These are phyloP conservation scores for Aphaenogaster ashmeadi DNA, from an alignment of 1,140 invertebrate genomes.

Conservation along the genomic window DNA sequence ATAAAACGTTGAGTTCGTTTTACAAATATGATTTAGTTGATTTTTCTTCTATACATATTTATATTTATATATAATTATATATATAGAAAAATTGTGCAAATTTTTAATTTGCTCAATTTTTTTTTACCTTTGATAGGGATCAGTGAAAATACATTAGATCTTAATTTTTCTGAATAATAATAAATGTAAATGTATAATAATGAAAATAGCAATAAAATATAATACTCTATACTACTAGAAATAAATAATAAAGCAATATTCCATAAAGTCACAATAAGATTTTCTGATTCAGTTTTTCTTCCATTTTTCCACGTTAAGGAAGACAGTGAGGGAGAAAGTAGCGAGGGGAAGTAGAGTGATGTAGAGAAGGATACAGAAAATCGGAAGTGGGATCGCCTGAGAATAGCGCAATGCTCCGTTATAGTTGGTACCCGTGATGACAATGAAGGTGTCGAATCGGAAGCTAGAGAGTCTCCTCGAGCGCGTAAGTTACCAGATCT, in stretches of 20 bases:
- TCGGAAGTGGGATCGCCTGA: constrained; percentile 7
- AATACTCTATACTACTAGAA: not conserved
- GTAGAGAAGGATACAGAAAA: not conserved
- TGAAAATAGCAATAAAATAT: not conserved
- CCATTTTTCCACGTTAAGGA: not conserved
- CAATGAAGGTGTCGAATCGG: constrained; percentile 24
- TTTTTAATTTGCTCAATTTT: not conserved
- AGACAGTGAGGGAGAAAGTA: not conserved
- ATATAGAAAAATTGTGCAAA: too few relatives aligned
- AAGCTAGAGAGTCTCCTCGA: not conserved
- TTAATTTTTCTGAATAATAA: not conserved
- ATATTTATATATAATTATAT: too few relatives aligned
- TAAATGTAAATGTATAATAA: not conserved
- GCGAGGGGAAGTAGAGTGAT: too few relatives aligned
- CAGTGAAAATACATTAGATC: not conserved
- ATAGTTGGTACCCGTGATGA: not conserved
- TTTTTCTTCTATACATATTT: too few relatives aligned
- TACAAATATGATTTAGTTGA: too few relatives aligned
- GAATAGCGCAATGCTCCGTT: constrained; percentile 7
- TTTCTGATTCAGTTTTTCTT: not conserved
- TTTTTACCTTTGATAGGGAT: not conserved
- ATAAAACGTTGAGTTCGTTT: too few relatives aligned
- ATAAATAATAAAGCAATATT: not conserved
- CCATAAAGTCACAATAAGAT: not conserved
- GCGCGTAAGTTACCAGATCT: constrained; percentile 25